Evolutionary conservation across 2,797 vertebrate species (phyloP), one percentile per base, ranked within the genome.

Genomic region (Stomatorhinus walkeri): DNA sequence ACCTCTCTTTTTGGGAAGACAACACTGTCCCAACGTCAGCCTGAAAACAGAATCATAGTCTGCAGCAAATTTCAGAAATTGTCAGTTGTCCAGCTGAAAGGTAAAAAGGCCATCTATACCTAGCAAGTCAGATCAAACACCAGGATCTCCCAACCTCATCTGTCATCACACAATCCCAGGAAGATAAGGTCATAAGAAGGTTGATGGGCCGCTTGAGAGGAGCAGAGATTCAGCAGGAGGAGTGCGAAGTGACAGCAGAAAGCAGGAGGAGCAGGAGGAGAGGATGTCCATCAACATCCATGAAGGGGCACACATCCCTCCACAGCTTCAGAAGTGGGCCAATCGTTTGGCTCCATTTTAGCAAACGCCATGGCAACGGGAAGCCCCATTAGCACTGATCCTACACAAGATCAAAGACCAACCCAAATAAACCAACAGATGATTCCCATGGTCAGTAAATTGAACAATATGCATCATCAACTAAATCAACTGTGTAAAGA

Each of bases 311-410:
- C 87, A 88, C 79, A 22, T 32, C 24, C 48, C 88, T 48, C 46
- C 88, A 36, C 14, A n/a, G 24, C 83, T 48, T 91, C 91, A 92
- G 90, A 83, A 90, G 91, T 91, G 87, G 87, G 85, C 88, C 51
- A 87, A 81, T 81, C 19, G 8, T 89, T 81, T 81, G 88, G 61
- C 85, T 89, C 72, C 89, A 56, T 86, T 92, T 89, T 91, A 87
- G 84, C 88, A 90, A 90, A 64, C 49, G 81, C 79, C 52, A 24
- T 14, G 89, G 89, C 86, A 92, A 90, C 89, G 85, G 90, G 64
- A 87, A 72, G 84, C 36, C 89, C 89, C 90, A 90, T 88, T 14
- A 90, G 72, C 87, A 56, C 88, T 87, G 51, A 89, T 81, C 88
- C 89, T 88, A 90, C 56, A 89, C 87, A 89, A 87, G 85, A 59